Conservation (phyloP, 2,113 vertebrate genomes). For the Bufo gargarizans region DNA sequence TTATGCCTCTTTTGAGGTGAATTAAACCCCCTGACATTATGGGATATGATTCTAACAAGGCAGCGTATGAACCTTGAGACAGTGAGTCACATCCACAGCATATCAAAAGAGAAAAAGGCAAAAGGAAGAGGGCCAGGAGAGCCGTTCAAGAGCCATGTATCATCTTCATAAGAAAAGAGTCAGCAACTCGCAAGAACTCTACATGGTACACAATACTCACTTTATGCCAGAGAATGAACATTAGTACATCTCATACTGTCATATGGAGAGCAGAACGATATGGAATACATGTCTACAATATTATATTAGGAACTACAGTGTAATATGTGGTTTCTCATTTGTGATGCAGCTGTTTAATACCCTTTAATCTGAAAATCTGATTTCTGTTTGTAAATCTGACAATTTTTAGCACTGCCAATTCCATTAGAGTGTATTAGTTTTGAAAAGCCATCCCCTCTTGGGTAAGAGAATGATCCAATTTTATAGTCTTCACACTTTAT, state of each 20-base stretch:
- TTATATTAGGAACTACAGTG: not conserved
- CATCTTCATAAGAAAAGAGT: too few species aligned
- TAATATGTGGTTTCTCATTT: not conserved
- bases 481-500: not conserved
- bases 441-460: not conserved
- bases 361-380: not conserved
- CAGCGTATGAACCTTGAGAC: too few species aligned
- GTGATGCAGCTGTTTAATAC: not conserved
- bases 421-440: not conserved
- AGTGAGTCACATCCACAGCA: too few species aligned
- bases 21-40: too few species aligned
- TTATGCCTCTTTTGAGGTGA: too few species aligned
- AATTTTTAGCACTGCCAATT: not conserved
- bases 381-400: conserved; percentile 1
- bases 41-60: too few species aligned
- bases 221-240: not conserved
- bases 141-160: too few species aligned
- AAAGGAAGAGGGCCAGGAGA: too few species aligned
- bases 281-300: not conserved
- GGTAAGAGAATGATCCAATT: not conserved
- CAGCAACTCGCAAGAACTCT: too few species aligned
- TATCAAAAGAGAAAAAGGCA: too few species aligned
- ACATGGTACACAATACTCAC: too few species aligned
- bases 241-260: not conserved
- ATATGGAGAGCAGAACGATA: not conserved